phyloP scores from a whole-genome alignment of 2,888 invertebrate species.

The Marronus borbonicus region DNA sequence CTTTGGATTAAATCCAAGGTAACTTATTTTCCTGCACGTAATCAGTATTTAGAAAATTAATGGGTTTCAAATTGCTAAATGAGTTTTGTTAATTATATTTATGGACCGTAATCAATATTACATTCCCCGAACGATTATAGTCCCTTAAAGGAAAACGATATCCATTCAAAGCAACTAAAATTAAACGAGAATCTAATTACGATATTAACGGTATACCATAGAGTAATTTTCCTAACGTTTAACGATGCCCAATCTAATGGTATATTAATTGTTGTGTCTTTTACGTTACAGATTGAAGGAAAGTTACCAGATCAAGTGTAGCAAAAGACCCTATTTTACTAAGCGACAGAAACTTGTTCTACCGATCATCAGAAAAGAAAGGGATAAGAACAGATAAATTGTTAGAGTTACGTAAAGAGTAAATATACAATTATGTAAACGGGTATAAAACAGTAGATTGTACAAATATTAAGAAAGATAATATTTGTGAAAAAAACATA shows the following conservation, averaged over 20 bases:
- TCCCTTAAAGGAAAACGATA: neutral
- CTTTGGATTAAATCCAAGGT: too few relatives aligned
- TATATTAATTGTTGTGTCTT: slow-evolving; percentile 35
- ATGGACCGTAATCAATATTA: too few relatives aligned
- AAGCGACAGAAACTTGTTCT: neutral
- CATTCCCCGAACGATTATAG: neutral
- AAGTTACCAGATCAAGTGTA: neutral
- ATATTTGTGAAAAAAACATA: too few relatives aligned
- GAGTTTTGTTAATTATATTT: too few relatives aligned
- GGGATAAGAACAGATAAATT: neutral
- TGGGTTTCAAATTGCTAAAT: too few relatives aligned
- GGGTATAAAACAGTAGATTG: neutral
- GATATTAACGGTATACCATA: neutral
- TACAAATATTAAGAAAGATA: too few relatives aligned
- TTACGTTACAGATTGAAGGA: slow-evolving; percentile 28
- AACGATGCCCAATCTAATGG: slow-evolving; percentile 6
- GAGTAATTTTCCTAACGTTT: slow-evolving; percentile 14
- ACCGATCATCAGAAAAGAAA: neutral
- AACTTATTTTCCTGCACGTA: too few relatives aligned
- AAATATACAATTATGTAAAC: slow-evolving; percentile 9
- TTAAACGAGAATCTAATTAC: neutral
- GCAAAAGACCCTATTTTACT: too few relatives aligned
- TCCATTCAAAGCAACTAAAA: neutral
- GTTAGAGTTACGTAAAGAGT: neutral
- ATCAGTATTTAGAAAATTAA: too few relatives aligned